These are phyloP conservation scores for Gambusia holbrooki DNA, from an alignment of 2,113 vertebrate genomes.

Conservation along the genomic window DNA sequence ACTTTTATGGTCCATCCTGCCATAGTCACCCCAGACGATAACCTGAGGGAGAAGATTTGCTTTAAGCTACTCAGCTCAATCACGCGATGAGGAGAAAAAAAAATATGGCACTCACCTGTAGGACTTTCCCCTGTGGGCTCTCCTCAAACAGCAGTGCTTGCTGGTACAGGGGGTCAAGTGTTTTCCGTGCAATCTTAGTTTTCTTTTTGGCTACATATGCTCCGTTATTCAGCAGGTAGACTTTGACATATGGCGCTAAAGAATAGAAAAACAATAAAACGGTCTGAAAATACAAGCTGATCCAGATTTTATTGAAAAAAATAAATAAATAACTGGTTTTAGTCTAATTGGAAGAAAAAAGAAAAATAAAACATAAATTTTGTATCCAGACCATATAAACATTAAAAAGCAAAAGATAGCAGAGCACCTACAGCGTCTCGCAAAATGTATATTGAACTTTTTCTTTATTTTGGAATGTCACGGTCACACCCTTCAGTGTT, in stretches of 20 bases:
- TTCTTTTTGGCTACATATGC: slow-evolving; percentile 98
- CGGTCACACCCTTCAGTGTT: no score
- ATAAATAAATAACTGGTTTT: not conserved
- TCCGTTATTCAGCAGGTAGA: slow-evolving; percentile 96
- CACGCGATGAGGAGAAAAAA: not conserved
- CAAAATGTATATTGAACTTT: no score
- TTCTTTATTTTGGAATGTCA: no score
- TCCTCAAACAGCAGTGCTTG: slow-evolving; percentile 96
- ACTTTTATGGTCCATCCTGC: slow-evolving; percentile 98
- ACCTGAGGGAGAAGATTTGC: slow-evolving; percentile 80
- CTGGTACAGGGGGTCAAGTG: slow-evolving; percentile 96
- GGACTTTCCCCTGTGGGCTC: slow-evolving; percentile 96
- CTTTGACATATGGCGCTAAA: slow-evolving; percentile 96
- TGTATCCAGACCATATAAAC: not conserved
- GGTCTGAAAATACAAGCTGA: not conserved
- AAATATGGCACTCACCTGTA: slow-evolving; percentile 86
- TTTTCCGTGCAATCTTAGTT: slow-evolving; percentile 98
- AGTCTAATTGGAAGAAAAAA: not conserved
- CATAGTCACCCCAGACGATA: slow-evolving; percentile 98
- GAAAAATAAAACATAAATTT: not conserved
- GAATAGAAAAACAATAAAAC: slow-evolving; percentile 49
- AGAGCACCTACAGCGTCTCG: no score
- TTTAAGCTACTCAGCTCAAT: slow-evolving; percentile 9
- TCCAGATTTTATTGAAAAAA: not conserved
- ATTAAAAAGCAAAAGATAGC: no score